These are phyloP conservation scores for Nothura maculosa DNA, from an alignment of 2,797 vertebrate species.

Conservation along the genomic window DNA sequence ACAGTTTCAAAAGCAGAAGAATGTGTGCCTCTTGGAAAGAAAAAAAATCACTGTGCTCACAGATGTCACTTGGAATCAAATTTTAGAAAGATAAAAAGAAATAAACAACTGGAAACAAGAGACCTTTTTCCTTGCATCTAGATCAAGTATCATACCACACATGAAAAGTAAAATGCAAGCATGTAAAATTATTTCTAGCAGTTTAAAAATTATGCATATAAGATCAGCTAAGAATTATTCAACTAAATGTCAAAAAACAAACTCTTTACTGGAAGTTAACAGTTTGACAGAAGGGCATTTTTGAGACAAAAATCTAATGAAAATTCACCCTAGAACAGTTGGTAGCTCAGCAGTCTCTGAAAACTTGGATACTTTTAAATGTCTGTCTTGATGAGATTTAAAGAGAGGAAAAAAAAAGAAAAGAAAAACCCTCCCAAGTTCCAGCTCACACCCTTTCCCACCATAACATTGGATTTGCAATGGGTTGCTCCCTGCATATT, in stretches of 20 bases:
- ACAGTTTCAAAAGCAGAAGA: background rate
- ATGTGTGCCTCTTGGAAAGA: background rate
- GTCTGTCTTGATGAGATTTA: background rate
- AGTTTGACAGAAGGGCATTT: background rate
- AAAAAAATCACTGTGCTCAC: background rate
- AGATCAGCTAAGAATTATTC: slow-evolving; percentile 19
- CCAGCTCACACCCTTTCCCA: background rate
- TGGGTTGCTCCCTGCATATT: background rate
- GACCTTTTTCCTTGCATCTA: background rate
- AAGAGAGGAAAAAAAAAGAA: background rate
- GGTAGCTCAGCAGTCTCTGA: background rate
- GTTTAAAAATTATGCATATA: background rate
- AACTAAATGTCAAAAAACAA: background rate
- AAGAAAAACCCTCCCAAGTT: background rate
- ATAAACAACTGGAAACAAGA: background rate
- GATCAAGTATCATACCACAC: background rate
- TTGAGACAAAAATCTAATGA: background rate
- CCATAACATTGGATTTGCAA: background rate
- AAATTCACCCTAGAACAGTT: background rate
- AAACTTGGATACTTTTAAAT: background rate
- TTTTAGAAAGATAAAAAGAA: background rate
- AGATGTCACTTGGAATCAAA: background rate
- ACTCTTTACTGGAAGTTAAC: background rate
- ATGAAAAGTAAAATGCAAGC: slow-evolving; percentile 5
- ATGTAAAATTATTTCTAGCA: background rate